Evolutionary conservation across 2,888 invertebrate genomes (phyloP), one percentile per base, ranked within the genome.

Genomic region (Himalopsyche tibetana): DNA sequence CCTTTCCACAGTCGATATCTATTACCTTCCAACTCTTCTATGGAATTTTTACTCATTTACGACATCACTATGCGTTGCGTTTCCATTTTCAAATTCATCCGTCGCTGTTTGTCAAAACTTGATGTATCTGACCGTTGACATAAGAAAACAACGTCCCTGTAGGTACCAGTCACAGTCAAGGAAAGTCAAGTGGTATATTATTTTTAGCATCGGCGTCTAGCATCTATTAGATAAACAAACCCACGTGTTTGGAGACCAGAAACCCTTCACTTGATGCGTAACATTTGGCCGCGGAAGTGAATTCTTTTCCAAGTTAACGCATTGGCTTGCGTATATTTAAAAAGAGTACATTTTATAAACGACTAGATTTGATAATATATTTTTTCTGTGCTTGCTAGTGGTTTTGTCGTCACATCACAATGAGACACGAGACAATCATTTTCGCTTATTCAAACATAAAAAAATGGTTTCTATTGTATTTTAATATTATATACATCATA

Each of bases 131-230:
- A 74, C 74, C 74, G 74, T 74, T 74, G 74, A 74, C 74, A 74
- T 74, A 74, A 74, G 28, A 36, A 74, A 74, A 74, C 74, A 74
- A 38, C 74, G 74, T 36, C 9, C 12, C 74, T 38, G 12, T 74
- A 74, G 36, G 8, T 38, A 28, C 38, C 12, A 19, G 19, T 51
- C 81, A 51, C 81, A 81, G 19, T 81, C 81, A 81, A 51, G 55
- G 4, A 40, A 63, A 85, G 56, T 83, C 74, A 83, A 84, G 84
- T 86, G 86, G 84, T 55, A 80, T 84, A 83, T 86, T 86, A 86
- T 86, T 86, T 86, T 86, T 84, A 83, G 86, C 80, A 55, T 51
- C 74, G 5, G 56, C 56, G 11, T 63, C 69, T 40, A 83, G 28
- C 36, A 40, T 56, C 38, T 15, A 74, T 45, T 28, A 82, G 82